Base-by-base conservation (phyloP, 2,888 invertebrate genomes). In the Clepsis dumicolana region DNA sequence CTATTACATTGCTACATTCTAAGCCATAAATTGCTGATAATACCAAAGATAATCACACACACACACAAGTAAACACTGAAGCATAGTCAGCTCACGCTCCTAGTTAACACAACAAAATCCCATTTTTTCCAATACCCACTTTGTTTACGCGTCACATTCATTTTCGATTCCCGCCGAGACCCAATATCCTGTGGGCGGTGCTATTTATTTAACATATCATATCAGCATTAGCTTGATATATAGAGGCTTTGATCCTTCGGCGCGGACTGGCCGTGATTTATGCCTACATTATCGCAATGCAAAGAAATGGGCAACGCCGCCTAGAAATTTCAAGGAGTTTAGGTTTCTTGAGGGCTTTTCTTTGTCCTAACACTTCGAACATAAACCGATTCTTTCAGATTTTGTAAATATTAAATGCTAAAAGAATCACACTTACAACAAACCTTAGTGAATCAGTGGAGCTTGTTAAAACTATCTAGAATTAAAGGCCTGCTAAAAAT, bases 171-270 rank as follows among this genome's bases (percentile, higher is more conserved):
- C 77, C 79, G 72, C 57, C 77, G 75, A 79, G 81, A 87, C 85
- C 88, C 90, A 90, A 91, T 91, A 90, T 90, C 91, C 89, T 88
- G 83, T 73, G 77, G 77, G 82, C 85, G 86, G 78, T 78, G 85
- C 91, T 94, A 92, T 94, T 94, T 94, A 93, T 94, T 93, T 90
- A 93, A 91, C 91, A 91, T 91, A 91, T 92, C 92, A 91, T 89
- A 93, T 91, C 90, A 87, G 87, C 86, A 90, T 93, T 92, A 92
- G 91, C 85, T 80, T 93, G 93, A 93, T 92, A 91, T 93, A 93
- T 91, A 89, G 71, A 70, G 89, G 88, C 85, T 83, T 83, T 88
- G 90, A 90, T 90, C 89, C 89, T 86, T 81, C 82, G 84, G 73
- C 72, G 71, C 74, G 80, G 83, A 83, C 79, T 77, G 80, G 74